Evolutionary conservation across 2,797 vertebrate genomes (phyloP), one percentile per base, ranked within the genome.

Genomic region (Anas acuta): DNA sequence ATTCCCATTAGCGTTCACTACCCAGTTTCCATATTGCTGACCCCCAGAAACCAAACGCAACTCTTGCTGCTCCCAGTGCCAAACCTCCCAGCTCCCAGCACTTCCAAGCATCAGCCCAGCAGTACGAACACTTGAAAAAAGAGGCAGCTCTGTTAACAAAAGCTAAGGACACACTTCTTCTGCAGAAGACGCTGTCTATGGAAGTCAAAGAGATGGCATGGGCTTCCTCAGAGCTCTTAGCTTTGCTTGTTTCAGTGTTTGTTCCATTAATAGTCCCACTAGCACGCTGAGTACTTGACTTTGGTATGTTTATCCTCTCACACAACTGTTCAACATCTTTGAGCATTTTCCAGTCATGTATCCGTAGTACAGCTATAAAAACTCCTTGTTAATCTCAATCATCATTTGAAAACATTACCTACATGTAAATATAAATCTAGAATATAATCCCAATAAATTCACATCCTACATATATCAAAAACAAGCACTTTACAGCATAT

Each of bases 371-470:
- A 57, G 12, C 18, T 88, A 73, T 43, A 67, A 78, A 95, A 95
- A 21, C 17, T 71, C 23, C 49, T 20, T 83, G 53, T 85, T 90
- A 57, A n/a, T 90, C 53, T 78, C 75, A 82, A 26, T 23, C 51
- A 66, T n/a, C 22, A 28, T 32, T 93, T 88, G 41, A 89, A 87
- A 92, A 84, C 19, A 57, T 61, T 39, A 93, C 30, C 22, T 81
- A 69, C 76, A 88, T 67, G 51, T 67, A 93, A 89, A 88, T 71
- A 54, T 65, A 93, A 87, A 87, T 30, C 57, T 76, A 78, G 47
- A 87, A 39, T 37, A 19, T 32, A 41, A n/a, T 21, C 57, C 41
- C 39, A 64, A 35, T 60, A 13, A 74, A 92, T 49, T 69, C 21
- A 83, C 56, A n/a, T 58, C 53, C 57, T 49, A 21, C 5, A 11